Base-by-base conservation (phyloP, 2,113 vertebrate genomes). In the Oreochromis niloticus region DNA sequence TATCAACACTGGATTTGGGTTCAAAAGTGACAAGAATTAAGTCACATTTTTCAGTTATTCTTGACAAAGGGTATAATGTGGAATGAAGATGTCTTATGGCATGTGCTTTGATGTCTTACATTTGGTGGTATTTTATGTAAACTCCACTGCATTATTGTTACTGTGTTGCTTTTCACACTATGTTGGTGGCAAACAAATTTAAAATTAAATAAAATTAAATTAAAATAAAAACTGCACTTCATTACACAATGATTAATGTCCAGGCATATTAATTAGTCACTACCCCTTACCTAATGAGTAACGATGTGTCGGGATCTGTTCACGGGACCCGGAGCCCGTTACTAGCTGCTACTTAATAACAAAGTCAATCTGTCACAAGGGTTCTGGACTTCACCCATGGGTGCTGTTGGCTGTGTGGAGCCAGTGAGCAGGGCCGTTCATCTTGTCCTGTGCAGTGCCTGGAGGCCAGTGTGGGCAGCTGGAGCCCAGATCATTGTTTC, bases 241-340 rank as follows among this genome's bases (percentile, higher is more conserved):
- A 92, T 91, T 89, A 86, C n/a, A 16, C 5, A 39, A 2, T 87
- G 63, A 85, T 86, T 73, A 30, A 92, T 88, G 84, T 41, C 17
- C 48, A 30, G n/a, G 57, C 43, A 80, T 81, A 71, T 79, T 90
- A 68, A 91, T 92, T 75, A 81, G 79, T 87, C 39, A 14, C 43
- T 83, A 56, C 78, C 75, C 34, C 4, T 54, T 85, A 83, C 34
- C 85, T 81, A 43, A 63, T 80, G 82, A 93, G 32, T 84, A 66
- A 90, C 5, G 3, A 88, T 4, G 39, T 83, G 50, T 41, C 66
- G 6, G 14, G 48, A 52, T 46, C 22, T 22, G 14, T 34, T 81
- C 14, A 7, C 5, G 27, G 13, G n/a, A 48, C 59, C 1, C 14
- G 30, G 48, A 63, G 52, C 11, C 17, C 6, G 7, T 19, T 41